Base-by-base conservation (phyloP, 64 coral and sea anemone genomes). In the Acropora yongei region DNA sequence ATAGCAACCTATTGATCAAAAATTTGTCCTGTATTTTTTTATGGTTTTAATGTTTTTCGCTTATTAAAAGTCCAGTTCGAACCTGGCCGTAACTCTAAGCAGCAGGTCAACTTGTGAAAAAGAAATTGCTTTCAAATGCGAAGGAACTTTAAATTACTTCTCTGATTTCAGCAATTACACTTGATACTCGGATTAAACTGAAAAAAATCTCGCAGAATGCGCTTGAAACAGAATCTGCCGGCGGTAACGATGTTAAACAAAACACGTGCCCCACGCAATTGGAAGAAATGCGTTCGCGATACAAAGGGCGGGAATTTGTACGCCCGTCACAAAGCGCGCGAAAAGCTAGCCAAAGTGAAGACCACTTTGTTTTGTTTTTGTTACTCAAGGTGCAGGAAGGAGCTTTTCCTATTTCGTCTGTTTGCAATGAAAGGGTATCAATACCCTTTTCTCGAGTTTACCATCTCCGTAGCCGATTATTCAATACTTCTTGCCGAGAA, bases 401-500 rank as follows among this genome's bases (percentile, higher is more conserved):
- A 18, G 8, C 47, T 67, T 67, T 84, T 16, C 6, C 19, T 9
- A 8, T 57, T 80, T 55, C 8, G 3, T 68, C 63, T 68, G 11
- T 3, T 1, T 16, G 17, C 17, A 13, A 68, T 68, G 11, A 3
- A 30, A 71, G 0, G 68, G 3, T 71, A 71, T 39, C 1, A 6
- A 71, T 30, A 3, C 60, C 3, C 14, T 0, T 63, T 63, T 14
- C 8, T 14, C 19, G 18, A 39, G 9, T 71, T 11, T 19, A 72
- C 3, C 45, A 49, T 47, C 41, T 63, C 30, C 51, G n/a, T 44
- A 16, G 12, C 13, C n/a, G 14, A 76, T 4, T 43, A 39, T 51
- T 76, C 81, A 97, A 63, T 97, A 97, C 44, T 88, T 93, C n/a
- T 97, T 97, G 53, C 95, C 95, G 76, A 78, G 58, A 9, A 74